These are phyloP conservation scores for Polypterus bichir DNA, from an alignment of 2,113 vertebrate species.

Conservation along the genomic window DNA sequence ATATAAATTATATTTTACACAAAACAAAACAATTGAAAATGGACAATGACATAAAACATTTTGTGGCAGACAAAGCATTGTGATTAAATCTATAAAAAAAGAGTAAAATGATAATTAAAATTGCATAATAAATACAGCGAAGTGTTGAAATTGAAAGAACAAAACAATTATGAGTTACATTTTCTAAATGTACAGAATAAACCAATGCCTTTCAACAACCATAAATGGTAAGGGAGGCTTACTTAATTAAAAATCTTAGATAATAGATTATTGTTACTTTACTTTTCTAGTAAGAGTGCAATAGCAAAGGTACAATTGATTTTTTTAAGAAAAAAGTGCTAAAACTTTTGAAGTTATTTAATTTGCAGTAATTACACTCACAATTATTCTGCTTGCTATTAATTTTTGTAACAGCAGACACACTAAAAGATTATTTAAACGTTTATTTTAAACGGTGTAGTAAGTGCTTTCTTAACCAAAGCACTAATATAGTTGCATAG, in stretches of 20 bases:
- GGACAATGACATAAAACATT: constrained; percentile 33
- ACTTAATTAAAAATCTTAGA: too few species aligned
- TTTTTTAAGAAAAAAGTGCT: too few species aligned
- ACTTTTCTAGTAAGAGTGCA: constrained; percentile 25
- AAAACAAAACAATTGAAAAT: constrained; percentile 33
- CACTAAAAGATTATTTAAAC: too few species aligned
- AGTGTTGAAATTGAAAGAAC: constrained; percentile 2
- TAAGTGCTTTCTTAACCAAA: too few species aligned
- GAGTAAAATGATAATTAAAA: not conserved
- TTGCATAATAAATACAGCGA: not conserved
- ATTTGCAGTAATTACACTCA: too few species aligned
- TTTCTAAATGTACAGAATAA: not conserved
- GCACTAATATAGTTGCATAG: too few species aligned
- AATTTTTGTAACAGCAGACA: too few species aligned
- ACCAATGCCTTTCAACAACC: not conserved
- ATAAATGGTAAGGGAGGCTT: too few species aligned
- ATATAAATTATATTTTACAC: constrained; percentile 42
- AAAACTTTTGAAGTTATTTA: too few species aligned
- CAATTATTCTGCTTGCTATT: too few species aligned
- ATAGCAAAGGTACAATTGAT: constrained; percentile 22
- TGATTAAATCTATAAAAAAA: not conserved
- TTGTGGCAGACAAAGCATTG: constrained; percentile 31
- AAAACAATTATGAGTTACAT: not conserved
- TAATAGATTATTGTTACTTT: not conserved
- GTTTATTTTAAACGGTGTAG: too few species aligned